These are phyloP conservation scores for Axinella damicornis DNA, from an alignment of 37 sponge, comb jelly and placozoan genomes.

Conservation along the genomic window DNA sequence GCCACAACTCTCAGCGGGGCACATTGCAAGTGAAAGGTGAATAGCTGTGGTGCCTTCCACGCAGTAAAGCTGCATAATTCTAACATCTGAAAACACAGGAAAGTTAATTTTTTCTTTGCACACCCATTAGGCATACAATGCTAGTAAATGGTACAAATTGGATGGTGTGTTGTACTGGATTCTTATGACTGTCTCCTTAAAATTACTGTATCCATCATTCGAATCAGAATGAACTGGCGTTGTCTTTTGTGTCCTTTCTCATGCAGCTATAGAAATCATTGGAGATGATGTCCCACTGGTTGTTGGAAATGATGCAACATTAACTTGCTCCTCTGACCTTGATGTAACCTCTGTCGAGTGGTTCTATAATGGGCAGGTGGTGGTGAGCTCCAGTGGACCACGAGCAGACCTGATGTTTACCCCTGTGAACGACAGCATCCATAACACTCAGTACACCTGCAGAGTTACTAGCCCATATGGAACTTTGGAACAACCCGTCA, in stretches of 20 bases:
- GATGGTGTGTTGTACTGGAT: too few species aligned
- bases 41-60: too few species aligned
- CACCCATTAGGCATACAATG: too few species aligned
- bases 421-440: slow-evolving; percentile 33
- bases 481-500: slow-evolving; percentile 5
- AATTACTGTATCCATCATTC: too few species aligned
- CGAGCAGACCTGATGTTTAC: not conserved
- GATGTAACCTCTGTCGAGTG: slow-evolving; percentile 9
- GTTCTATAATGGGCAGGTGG: slow-evolving; percentile 17
- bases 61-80: too few species aligned
- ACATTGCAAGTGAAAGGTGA: slow-evolving; percentile 1
- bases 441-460: slow-evolving; percentile 20
- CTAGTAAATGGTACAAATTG: too few species aligned
- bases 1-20: not conserved
- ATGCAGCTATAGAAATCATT: not conserved
- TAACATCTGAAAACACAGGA: too few species aligned
- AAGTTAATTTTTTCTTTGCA: too few species aligned
- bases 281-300: not conserved
- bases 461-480: slow-evolving; percentile 22
- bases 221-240: too few species aligned
- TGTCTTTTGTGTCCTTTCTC: not conserved
- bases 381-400: not conserved
- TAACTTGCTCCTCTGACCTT: slow-evolving; percentile 23
- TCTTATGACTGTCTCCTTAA: too few species aligned
- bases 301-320: slow-evolving; percentile 1